A percentile compares a stretch with the other conserved stretches of the same genome.
phyloP scores from a whole-genome alignment of 2,888 invertebrate species.

The Tortrix viridana region DNA sequence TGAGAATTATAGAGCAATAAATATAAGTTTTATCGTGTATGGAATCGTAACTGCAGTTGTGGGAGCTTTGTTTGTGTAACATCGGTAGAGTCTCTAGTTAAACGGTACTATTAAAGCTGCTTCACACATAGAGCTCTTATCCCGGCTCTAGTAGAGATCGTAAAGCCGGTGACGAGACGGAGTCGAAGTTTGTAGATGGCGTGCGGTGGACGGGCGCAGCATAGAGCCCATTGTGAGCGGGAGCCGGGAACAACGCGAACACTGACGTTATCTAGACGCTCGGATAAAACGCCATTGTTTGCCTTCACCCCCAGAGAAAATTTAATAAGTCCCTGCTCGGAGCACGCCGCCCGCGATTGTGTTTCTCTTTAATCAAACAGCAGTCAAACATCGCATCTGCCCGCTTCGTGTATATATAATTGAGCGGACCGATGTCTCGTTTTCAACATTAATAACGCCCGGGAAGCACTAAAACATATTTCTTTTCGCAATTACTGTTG shows the following conservation, averaged over 20 bases:
- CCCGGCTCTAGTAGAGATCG: constrained; percentile 32
- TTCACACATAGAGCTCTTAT: constrained; percentile 49
- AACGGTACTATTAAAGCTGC: constrained; percentile 38
- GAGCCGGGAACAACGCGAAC: constrained; percentile 51
- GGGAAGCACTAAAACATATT: constrained; percentile 69
- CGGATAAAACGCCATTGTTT: constrained; percentile 74
- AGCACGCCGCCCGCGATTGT: constrained; percentile 68
- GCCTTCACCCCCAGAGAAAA: constrained; percentile 67
- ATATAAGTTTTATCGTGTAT: constrained; percentile 3
- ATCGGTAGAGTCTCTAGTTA: constrained; percentile 9
- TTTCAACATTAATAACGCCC: constrained; percentile 65
- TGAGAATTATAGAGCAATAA: constrained; percentile 30
- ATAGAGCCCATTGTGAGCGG: constrained; percentile 64
- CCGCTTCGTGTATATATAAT: constrained; percentile 42
- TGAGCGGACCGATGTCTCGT: constrained; percentile 44
- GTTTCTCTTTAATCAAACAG: constrained; percentile 72
- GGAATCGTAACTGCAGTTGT: background rate
- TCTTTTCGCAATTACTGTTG: constrained; percentile 73
- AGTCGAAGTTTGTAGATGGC: constrained; percentile 66
- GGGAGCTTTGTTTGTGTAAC: constrained; percentile 20
- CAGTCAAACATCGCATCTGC: constrained; percentile 55
- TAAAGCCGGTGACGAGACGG: constrained; percentile 50
- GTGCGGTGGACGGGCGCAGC: constrained; percentile 59
- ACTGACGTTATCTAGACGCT: constrained; percentile 72
- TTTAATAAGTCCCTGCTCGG: constrained; percentile 70